These are phyloP conservation scores for Illadopsis cleaveri DNA, from an alignment of 2,113 vertebrate species.

Conservation along the genomic window DNA sequence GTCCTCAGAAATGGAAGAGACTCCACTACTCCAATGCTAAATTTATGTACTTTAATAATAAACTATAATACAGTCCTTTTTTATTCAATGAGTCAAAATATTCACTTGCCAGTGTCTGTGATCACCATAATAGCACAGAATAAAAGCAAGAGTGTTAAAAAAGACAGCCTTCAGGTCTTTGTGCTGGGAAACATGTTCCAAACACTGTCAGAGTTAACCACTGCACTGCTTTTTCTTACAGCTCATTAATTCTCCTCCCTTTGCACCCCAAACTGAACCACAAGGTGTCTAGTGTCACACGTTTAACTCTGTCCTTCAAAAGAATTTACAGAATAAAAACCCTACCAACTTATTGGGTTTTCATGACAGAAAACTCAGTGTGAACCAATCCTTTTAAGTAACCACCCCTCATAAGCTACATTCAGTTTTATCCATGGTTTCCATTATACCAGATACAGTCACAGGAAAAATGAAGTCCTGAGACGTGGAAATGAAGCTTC, in stretches of 20 bases:
- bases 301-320: background rate
- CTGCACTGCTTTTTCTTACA: background rate
- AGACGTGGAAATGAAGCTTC: background rate
- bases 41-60: background rate
- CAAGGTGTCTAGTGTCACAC: background rate
- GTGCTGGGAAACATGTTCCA: background rate
- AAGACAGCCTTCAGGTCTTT: background rate
- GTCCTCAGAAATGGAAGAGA: background rate
- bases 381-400: background rate
- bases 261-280: background rate
- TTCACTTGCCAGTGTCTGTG: background rate
- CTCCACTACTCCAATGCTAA: background rate
- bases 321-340: background rate
- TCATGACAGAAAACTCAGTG: background rate
- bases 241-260: background rate
- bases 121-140: background rate
- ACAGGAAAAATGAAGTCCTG: background rate
- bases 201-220: background rate
- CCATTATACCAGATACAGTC: background rate
- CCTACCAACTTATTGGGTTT: background rate
- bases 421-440: background rate
- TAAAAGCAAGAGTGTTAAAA: background rate
- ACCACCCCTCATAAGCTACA: background rate
- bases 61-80: background rate
- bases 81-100: background rate